Base-by-base conservation (phyloP, 2,113 vertebrate species). In the Gymnocephalus cernua region DNA sequence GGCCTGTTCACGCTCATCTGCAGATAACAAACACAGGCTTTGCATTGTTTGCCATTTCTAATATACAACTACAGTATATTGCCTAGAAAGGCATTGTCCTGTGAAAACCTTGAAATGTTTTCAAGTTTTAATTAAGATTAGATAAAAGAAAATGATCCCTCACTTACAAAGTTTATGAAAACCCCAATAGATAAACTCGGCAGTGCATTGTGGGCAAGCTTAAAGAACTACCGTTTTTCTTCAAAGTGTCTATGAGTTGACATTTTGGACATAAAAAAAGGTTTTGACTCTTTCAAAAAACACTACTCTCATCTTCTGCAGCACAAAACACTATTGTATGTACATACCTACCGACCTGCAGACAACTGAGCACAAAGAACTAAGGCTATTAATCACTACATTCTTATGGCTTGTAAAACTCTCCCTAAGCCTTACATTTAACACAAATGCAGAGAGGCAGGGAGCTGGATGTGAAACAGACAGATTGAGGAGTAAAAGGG, bases 1-100 rank as follows among this genome's bases (percentile, higher is more conserved):
- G 54, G 63, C 27, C 51, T 82, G 88, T 67, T 91, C 88, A 0
- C 32, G 77, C 61, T 89, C 91, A 23, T 90, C 92, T 92, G 80
- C 10, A 27, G 25, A 83, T 9, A 47, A 77, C 14, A 64, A 9
- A 74, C 32, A 44, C 35, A 58, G 7, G 48, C 45, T 32, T 64
- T 6, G 15, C 7, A 27, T 21, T 7, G 4, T 48, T 47, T 18
- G 32, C 4, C 32, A 12, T 35, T 32, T 54, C 18, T 62, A 9
- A 41, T 29, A 0, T 18, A 4, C 4, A 44, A 4, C 14, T 15
- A 38, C 35, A 1, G 35, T 9, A 69, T 2, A 41, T 15, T 16
- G 1, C 25, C 16, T 27, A 18, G 10, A 66, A 10, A 8, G 4
- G 25, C 9, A 1, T 38, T 9, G 29, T 27, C 38, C 10, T 45